These are phyloP conservation scores for Tetramorium parvispinum DNA, from an alignment of 1,140 invertebrate genomes.

Conservation along the genomic window DNA sequence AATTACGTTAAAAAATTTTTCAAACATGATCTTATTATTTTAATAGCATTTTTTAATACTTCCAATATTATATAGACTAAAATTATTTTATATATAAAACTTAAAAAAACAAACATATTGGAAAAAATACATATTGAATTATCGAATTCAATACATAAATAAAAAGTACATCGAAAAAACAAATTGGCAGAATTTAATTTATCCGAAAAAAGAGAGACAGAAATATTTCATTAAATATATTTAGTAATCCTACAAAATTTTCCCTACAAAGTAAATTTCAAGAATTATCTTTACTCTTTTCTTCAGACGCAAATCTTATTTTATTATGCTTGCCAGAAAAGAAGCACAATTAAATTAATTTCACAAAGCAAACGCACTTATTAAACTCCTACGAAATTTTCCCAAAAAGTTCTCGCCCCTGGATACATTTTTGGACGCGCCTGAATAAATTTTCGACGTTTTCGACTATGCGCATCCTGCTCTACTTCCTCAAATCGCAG, in stretches of 20 bases:
- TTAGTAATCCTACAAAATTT: neutral
- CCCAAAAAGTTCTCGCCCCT: neutral
- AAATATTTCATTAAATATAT: neutral
- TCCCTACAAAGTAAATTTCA: neutral
- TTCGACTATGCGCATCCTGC: neutral
- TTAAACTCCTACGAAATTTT: constrained; percentile 3
- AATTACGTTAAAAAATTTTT: neutral
- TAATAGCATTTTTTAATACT: neutral
- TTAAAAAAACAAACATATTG: neutral
- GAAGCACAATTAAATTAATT: neutral
- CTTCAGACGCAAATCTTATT: neutral
- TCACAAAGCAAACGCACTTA: neutral
- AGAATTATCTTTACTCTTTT: neutral
- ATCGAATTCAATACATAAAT: neutral
- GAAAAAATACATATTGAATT: neutral
- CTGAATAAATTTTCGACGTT: too few relatives aligned
- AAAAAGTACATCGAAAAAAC: neutral
- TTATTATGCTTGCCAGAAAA: neutral
- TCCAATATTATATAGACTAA: neutral
- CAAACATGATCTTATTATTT: neutral
- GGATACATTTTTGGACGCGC: neutral
- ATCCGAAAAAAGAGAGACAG: neutral
- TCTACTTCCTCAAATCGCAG: neutral
- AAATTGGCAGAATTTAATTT: neutral
- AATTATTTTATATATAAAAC: neutral